Evolutionary conservation across 2,888 invertebrate genomes (phyloP).

Genomic region (Sarcophaga subvicina): DNA sequence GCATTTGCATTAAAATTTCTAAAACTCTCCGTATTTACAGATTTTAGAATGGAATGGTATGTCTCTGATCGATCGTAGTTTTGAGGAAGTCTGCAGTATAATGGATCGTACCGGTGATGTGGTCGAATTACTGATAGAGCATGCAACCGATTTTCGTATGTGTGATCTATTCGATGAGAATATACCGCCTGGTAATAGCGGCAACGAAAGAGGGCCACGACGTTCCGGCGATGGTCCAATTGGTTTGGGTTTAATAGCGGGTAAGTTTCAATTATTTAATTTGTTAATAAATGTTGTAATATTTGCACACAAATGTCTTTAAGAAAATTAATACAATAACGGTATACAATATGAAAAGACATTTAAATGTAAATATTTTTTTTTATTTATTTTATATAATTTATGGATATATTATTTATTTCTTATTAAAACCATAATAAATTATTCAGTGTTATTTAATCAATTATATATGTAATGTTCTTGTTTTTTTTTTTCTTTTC

Average conservation of each 20-base stretch:
- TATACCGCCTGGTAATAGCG: conserved; percentile 83
- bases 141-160: conserved; percentile 88
- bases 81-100: conserved; percentile 95
- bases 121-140: conserved; percentile 93
- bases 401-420: conserved; percentile 25
- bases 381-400: conserved; percentile 5
- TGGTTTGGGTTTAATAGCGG: conserved; percentile 81
- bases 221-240: conserved; percentile 81
- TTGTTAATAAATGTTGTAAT: conserved; percentile 56
- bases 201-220: conserved; percentile 80
- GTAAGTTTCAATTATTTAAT: conserved; percentile 74
- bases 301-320: conserved; percentile 54
- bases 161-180: conserved; percentile 88
- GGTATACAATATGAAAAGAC: conserved; percentile 21
- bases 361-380: conserved; percentile 58
- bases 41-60: conserved; percentile 96
- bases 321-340: neutral
- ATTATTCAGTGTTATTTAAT: no score
- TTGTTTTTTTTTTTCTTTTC: conserved; percentile 48
- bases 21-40: conserved; percentile 78
- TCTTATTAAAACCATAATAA: no score
- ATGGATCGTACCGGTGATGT: conserved; percentile 93
- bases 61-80: conserved; percentile 93
- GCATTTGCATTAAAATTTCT: no score
- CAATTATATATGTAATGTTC: conserved; percentile 6